Evolutionary conservation across 2,113 vertebrate species (phyloP), one percentile per base, ranked within the genome.

Genomic region (Corythornis vintsioides): DNA sequence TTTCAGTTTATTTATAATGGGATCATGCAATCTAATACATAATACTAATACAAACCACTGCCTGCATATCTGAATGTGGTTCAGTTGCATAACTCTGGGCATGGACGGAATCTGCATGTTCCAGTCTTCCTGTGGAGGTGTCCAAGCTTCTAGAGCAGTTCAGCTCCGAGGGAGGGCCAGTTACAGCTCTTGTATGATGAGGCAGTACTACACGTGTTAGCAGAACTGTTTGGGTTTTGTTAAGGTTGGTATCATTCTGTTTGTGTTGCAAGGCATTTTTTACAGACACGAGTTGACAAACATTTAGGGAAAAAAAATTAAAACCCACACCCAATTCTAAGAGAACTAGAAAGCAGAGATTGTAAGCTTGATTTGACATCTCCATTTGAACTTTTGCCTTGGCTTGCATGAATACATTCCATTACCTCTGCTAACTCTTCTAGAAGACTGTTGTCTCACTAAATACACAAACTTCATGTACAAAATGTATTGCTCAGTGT

Each of bases 241-340:
- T 76, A 26, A 67, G 16, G 13, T 26, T 4, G 3, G 1, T 72
- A 60, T 7, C 3, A 0, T 64, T 77, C 31, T 17, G 11, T 11
- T 45, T 72, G 28, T 56, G 13, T 47, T 45, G 15, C 13, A 42
- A 35, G 35, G 3, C 3, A 17, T 20, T 35, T 48, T 55, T 76
- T 63, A 20, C 18, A 28, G 57, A 15, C 14, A 52, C 7, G 19
- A 45, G 4, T 25, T 85, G 15, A 17, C 9, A 91, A 69, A 13
- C 64, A 43, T 15, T 19, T 25, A 4, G 16, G 7, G 3, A 11
- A 16, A 17, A 18, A 38, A 67, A 21, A 17, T 2, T 2, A 40
- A 53, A 55, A 20, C 33, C 26, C 53, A 18, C 2, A 3, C 3
- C 1, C 2, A 33, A 1, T 40, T 73, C 6, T 24, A 22, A 56